Evolutionary conservation across 2,113 vertebrate species (phyloP).

Genomic region (Phoenicopterus ruber): DNA sequence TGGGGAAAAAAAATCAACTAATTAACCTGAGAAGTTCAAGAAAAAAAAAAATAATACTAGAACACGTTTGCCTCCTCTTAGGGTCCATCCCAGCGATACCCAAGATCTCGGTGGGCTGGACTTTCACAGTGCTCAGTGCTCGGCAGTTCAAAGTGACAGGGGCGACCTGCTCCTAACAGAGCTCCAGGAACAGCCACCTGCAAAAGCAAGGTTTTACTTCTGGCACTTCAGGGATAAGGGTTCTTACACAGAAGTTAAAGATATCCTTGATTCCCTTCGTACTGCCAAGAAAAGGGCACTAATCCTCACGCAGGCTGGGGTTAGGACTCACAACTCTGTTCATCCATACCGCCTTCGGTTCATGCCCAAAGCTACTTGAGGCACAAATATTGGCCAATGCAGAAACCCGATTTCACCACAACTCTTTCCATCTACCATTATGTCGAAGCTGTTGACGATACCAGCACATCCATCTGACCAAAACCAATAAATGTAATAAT

Average conservation of each 20-base stretch:
- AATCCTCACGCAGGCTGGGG: background rate
- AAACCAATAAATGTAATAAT: background rate
- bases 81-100: background rate
- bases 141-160: rapidly evolving
- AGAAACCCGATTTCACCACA: background rate
- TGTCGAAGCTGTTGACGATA: rapidly evolving
- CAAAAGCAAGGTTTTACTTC: background rate
- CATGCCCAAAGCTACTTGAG: background rate
- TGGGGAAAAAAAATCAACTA: rapidly evolving
- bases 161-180: background rate
- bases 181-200: background rate
- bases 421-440: rapidly evolving
- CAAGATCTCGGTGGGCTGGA: rapidly evolving
- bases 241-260: background rate
- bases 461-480: background rate
- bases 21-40: background rate
- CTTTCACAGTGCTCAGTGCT: background rate
- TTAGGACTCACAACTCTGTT: background rate
- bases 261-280: background rate
- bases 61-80: background rate
- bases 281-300: background rate
- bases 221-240: background rate
- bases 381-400: background rate
- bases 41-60: rapidly evolving
- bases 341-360: background rate